phyloP scores from a whole-genome alignment of 2,888 invertebrate genomes.

The Alloscopus bannaensis region DNA sequence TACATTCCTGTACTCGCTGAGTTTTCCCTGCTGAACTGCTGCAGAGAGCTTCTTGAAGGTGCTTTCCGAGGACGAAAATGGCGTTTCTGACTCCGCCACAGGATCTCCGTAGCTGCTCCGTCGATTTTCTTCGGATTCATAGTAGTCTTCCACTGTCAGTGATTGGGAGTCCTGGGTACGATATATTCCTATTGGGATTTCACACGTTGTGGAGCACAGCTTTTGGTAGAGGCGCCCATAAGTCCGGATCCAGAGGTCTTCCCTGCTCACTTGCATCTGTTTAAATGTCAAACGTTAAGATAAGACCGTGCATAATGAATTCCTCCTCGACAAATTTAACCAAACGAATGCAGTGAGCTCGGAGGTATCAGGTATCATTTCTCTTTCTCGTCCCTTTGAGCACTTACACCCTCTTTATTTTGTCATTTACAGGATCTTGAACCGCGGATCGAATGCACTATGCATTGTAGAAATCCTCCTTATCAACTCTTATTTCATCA shows the following conservation, averaged over 20 bases:
- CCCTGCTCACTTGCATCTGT: slow-evolving; percentile 96
- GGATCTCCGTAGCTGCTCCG: slow-evolving; percentile 43
- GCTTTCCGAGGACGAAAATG: slow-evolving; percentile 67
- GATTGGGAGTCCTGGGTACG: slow-evolving; percentile 84
- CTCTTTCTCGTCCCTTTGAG: no score
- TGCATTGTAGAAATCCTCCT: no score
- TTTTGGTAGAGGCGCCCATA: slow-evolving; percentile 98
- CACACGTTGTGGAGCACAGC: slow-evolving; percentile 97
- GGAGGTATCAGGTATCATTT: no score
- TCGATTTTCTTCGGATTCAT: slow-evolving; percentile 60
- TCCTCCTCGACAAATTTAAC: no score
- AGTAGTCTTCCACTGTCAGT: slow-evolving; percentile 68
- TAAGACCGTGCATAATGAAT: background rate
- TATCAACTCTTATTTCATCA: no score
- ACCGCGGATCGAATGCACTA: no score
- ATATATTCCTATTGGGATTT: slow-evolving; percentile 75
- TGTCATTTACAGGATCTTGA: no score
- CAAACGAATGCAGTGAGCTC: no score
- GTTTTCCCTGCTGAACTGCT: slow-evolving; percentile 57
- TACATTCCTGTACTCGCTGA: slow-evolving; percentile 48
- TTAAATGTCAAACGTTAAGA: slow-evolving; percentile 67
- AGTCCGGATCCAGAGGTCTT: slow-evolving; percentile 99
- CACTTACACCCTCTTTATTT: no score
- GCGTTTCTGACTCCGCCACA: slow-evolving; percentile 49
- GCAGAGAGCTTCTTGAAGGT: slow-evolving; percentile 59